A percentile compares a stretch with the other conserved stretches of the same genome.
Evolutionary conservation across 2,888 invertebrate species (phyloP).

Genomic region (Ormyrus pomaceus): DNA sequence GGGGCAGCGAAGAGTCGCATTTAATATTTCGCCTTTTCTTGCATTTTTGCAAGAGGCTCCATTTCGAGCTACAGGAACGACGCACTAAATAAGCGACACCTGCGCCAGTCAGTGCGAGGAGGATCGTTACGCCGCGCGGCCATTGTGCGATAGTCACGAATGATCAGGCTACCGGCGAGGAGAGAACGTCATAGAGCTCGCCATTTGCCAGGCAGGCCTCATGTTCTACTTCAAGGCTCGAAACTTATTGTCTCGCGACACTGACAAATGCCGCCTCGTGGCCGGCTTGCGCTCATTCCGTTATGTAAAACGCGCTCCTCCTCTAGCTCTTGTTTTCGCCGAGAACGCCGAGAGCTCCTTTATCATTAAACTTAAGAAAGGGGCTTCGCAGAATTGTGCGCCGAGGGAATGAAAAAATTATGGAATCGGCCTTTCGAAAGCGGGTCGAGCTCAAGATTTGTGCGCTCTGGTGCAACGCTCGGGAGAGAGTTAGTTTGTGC

Average conservation of each 20-base stretch:
- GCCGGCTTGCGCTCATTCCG: conserved; percentile 17
- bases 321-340: conserved; percentile 2
- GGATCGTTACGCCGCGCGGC: too few species aligned
- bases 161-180: background rate
- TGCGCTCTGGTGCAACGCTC: too few species aligned
- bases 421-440: background rate
- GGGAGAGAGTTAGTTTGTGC: too few species aligned
- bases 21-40: too few species aligned
- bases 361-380: conserved; percentile 26
- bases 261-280: conserved; percentile 21
- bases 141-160: conserved; percentile 10
- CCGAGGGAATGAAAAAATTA: background rate
- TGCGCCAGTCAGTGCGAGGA: too few species aligned
- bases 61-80: too few species aligned
- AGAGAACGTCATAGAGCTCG: background rate
- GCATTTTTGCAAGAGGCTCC: too few species aligned
- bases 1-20: too few species aligned
- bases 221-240: conserved; percentile 28
- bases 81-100: too few species aligned
- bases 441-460: too few species aligned
- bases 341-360: conserved; percentile 3
- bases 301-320: conserved; percentile 28
- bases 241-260: conserved; percentile 32
- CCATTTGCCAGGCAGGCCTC: background rate
- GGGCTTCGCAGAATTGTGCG: conserved; percentile 17